A percentile compares a stretch with the other conserved stretches of the same genome.
Conservation (phyloP, 2,888 invertebrate genomes). For the Drosophila multiciliata region DNA sequence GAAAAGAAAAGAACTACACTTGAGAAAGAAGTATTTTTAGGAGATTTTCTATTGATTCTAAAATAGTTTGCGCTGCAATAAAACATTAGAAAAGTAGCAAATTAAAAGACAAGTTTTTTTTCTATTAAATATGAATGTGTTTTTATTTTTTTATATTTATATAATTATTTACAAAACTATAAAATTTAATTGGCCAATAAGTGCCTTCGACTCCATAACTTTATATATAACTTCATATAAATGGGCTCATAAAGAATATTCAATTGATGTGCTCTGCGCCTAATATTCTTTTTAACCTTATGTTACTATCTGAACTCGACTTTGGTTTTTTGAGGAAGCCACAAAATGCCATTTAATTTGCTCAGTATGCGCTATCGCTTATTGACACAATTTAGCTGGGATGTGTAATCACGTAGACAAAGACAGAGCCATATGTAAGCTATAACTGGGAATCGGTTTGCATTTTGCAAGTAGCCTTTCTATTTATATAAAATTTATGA, state of each 20-base stretch:
- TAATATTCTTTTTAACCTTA: not conserved
- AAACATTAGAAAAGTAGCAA: not conserved
- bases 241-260: not conserved
- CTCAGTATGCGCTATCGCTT: slow-evolving; percentile 1
- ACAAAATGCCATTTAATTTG: not conserved
- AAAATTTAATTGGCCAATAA: not conserved
- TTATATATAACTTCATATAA: not conserved
- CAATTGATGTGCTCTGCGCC: not conserved
- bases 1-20: not conserved
- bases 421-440: not conserved
- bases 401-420: slow-evolving; percentile 18
- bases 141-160: not conserved
- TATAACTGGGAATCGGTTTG: slow-evolving; percentile 11
- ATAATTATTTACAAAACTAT: not conserved
- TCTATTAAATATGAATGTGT: not conserved
- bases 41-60: not conserved
- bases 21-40: not conserved
- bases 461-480: slow-evolving; percentile 39
- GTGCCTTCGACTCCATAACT: not conserved
- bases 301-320: not conserved
- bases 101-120: not conserved
- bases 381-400: slow-evolving; percentile 16
- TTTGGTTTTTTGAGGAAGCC: not conserved
- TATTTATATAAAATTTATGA: slow-evolving; percentile 67
- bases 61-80: not conserved